Evolutionary conservation across 2,797 vertebrate species (phyloP).

Genomic region (Rhodeus uyekii): DNA sequence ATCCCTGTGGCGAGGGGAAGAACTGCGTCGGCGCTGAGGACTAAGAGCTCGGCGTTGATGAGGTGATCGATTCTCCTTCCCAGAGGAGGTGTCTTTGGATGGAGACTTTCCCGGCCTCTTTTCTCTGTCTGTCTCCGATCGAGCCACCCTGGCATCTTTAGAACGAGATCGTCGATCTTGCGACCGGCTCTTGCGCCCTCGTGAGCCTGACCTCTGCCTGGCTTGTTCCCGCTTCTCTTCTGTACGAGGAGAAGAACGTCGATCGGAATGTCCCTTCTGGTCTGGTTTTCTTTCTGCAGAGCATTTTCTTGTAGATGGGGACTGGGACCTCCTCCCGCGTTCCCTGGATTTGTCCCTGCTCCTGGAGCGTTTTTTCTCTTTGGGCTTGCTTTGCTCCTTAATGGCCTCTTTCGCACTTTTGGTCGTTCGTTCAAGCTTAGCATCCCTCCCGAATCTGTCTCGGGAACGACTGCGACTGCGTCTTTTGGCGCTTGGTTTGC

Average conservation of each 20-base stretch:
- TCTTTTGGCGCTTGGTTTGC: conserved; percentile 85
- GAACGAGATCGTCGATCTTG: conserved; percentile 68
- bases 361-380: conserved; percentile 86
- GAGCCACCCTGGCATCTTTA: conserved; percentile 84
- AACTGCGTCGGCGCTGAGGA: conserved; percentile 83
- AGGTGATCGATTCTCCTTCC: conserved; percentile 96
- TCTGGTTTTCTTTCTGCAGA: conserved; percentile 83
- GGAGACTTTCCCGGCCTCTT: conserved; percentile 93
- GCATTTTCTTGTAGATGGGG: conserved; percentile 80
- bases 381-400: conserved; percentile 85
- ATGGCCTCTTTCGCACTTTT: conserved; percentile 78
- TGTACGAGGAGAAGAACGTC: conserved; percentile 75
- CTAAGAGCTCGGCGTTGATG: conserved; percentile 82
- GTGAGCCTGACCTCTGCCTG: conserved; percentile 82
- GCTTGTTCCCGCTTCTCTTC: conserved; percentile 84
- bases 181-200: conserved; percentile 62
- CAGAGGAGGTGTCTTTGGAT: conserved; percentile 94
- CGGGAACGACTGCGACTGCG: conserved; percentile 88
- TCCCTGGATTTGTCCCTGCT: conserved; percentile 87
- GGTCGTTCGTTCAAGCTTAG: conserved; percentile 86
- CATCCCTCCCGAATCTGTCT: conserved; percentile 83
- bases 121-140: conserved; percentile 80
- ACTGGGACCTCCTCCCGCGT: conserved; percentile 83
- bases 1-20: conserved; percentile 86
- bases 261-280: conserved; percentile 74